Conservation (phyloP, 2,797 vertebrate genomes). For the Nothura maculosa region DNA sequence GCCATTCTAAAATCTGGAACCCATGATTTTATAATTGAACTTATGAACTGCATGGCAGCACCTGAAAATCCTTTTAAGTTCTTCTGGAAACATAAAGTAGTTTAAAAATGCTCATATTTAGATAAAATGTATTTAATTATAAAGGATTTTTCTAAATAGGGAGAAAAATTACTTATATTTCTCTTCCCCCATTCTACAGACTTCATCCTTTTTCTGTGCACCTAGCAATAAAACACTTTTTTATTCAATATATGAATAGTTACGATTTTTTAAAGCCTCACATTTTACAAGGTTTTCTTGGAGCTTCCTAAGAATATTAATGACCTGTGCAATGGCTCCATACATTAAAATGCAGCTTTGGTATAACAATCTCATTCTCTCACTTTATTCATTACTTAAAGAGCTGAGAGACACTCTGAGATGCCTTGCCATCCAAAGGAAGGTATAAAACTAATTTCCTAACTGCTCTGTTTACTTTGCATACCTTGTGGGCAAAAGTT, state of each 20-base stretch:
- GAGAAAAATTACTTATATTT: not conserved
- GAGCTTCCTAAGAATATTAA: not conserved
- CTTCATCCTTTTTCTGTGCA: not conserved
- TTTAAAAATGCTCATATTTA: not conserved
- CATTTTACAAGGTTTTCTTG: constrained; percentile 16
- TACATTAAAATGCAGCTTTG: not conserved
- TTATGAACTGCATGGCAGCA: not conserved
- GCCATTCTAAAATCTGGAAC: not conserved
- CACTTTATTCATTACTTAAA: constrained; percentile 8
- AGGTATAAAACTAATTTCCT: constrained; percentile 49
- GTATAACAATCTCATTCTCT: not conserved
- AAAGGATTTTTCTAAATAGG: not conserved
- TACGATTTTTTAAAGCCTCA: not conserved
- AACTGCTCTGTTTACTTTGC: constrained; percentile 67
- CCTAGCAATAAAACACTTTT: not conserved
- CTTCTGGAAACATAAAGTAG: not conserved
- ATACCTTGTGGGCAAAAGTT: constrained; percentile 69
- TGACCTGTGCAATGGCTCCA: not conserved
- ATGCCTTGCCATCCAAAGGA: constrained; percentile 1
- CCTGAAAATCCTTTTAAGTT: not conserved
- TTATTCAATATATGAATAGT: not conserved
- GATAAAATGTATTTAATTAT: not conserved
- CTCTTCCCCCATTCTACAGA: not conserved
- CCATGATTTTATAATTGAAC: not conserved
- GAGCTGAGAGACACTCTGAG: not conserved